Percentiles rank a stretch among this genome's conserved stretches.
Conservation (phyloP, 1,140 invertebrate genomes). For the Copidosoma floridanum region DNA sequence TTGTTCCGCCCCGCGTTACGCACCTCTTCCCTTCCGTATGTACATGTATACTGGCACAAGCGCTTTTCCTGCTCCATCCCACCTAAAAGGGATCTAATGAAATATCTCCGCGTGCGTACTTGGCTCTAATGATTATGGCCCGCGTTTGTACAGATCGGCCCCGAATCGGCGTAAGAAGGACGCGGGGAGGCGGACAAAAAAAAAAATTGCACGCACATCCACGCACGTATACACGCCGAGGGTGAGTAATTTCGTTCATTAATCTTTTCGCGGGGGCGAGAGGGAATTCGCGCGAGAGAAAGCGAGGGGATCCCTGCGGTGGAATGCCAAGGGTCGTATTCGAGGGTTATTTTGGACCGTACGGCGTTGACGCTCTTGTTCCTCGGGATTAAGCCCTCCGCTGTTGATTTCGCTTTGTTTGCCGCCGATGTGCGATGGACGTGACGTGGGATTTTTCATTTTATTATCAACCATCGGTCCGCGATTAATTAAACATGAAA, state of each 20-base stretch:
- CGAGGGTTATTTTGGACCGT: too few species aligned
- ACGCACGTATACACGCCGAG: neutral
- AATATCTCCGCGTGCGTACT: slow-evolving; percentile 18
- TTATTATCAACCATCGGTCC: too few species aligned
- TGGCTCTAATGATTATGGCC: slow-evolving; percentile 18
- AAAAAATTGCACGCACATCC: too few species aligned
- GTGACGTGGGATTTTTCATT: too few species aligned
- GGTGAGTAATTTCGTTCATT: slow-evolving; percentile 11
- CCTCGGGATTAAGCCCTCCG: too few species aligned
- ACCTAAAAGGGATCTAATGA: slow-evolving; percentile 12
- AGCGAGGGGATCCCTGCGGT: too few species aligned
- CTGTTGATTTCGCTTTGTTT: too few species aligned
- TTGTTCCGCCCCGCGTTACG: too few species aligned
- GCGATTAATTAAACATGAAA: too few species aligned
- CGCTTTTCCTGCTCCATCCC: neutral
- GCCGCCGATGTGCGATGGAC: too few species aligned
- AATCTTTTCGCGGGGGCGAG: slow-evolving; percentile 14
- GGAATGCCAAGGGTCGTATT: slow-evolving; percentile 29
- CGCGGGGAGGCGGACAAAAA: too few species aligned
- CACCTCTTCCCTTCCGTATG: neutral
- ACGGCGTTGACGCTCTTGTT: too few species aligned
- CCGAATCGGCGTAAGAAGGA: neutral
- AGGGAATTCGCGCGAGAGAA: neutral
- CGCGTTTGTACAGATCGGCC: neutral
- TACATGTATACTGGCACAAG: neutral